A percentile compares a stretch with the other conserved stretches of the same genome.
Evolutionary conservation across 2,113 vertebrate genomes (phyloP).

Genomic region (Brachyistius frenatus): DNA sequence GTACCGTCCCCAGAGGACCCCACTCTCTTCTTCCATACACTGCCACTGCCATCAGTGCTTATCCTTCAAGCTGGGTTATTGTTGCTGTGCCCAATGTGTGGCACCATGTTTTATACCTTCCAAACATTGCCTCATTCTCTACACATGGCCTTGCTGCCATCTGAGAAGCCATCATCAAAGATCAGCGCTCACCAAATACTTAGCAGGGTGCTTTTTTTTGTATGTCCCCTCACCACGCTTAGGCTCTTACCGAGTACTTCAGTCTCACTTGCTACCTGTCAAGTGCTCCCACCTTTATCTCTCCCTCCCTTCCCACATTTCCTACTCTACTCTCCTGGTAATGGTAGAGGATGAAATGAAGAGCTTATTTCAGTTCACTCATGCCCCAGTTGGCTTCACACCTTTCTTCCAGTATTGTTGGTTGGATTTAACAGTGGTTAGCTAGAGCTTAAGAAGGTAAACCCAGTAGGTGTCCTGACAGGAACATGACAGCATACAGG

Average conservation of each 20-base stretch:
- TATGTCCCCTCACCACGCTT: background rate
- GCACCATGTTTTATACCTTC: constrained; percentile 10
- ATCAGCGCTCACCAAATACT: constrained; percentile 3
- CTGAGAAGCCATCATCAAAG: constrained; percentile 22
- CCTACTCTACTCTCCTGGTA: constrained; percentile 35
- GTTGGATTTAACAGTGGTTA: constrained; percentile 35
- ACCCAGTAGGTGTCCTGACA: constrained; percentile 31
- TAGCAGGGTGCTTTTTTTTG: constrained; percentile 9
- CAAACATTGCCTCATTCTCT: constrained; percentile 24
- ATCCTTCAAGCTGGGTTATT: constrained; percentile 12
- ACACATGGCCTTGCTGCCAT: constrained; percentile 11
- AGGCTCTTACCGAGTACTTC: constrained; percentile 7
- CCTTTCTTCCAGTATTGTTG: constrained; percentile 48
- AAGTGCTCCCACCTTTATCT: background rate
- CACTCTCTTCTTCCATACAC: background rate
- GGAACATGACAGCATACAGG: constrained; percentile 27
- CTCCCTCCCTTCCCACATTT: background rate
- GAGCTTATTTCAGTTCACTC: constrained; percentile 46
- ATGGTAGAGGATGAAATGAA: constrained; percentile 52
- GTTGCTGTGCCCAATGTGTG: constrained; percentile 1
- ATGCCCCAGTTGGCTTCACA: constrained; percentile 29
- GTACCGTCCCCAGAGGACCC: constrained; percentile 4
- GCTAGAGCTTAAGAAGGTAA: constrained; percentile 46
- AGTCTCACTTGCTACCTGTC: background rate
- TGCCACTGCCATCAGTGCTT: constrained; percentile 6